phyloP scores from a whole-genome alignment of 2,888 invertebrate genomes.

The Sminthurinus aureus region DNA sequence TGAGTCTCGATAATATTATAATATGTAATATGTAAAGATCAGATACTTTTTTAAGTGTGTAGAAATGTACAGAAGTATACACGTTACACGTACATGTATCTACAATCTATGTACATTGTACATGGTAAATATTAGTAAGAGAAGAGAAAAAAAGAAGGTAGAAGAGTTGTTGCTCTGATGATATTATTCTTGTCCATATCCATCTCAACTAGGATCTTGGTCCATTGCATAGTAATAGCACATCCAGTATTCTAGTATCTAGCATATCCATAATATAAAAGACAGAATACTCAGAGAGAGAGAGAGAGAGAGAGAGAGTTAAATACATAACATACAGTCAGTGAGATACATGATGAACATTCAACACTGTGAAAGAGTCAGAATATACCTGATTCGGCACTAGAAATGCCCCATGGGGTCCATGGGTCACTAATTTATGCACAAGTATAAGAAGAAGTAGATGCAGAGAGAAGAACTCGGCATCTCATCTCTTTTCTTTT shows the following conservation, averaged over 20 bases:
- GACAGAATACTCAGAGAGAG: neutral
- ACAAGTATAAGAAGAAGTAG: conserved; percentile 21
- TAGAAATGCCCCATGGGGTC: conserved; percentile 42
- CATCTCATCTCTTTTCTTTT: conserved; percentile 26
- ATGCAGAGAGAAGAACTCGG: conserved; percentile 25
- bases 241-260: too few relatives aligned
- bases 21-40: too few relatives aligned
- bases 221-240: too few relatives aligned
- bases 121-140: neutral
- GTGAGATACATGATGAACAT: conserved; percentile 25
- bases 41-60: too few relatives aligned
- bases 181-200: neutral
- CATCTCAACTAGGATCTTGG: neutral
- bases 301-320: neutral
- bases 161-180: conserved; percentile 1
- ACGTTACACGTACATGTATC: too few relatives aligned
- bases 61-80: too few relatives aligned
- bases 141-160: neutral
- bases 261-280: neutral
- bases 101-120: too few relatives aligned
- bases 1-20: too few relatives aligned
- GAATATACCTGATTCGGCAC: conserved; percentile 42
- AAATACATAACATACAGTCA: conserved; percentile 3
- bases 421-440: conserved; percentile 43
- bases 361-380: conserved; percentile 31